Evolutionary conservation across 2,113 vertebrate genomes (phyloP).

Genomic region (Pseudorhombus dupliciocellatus): DNA sequence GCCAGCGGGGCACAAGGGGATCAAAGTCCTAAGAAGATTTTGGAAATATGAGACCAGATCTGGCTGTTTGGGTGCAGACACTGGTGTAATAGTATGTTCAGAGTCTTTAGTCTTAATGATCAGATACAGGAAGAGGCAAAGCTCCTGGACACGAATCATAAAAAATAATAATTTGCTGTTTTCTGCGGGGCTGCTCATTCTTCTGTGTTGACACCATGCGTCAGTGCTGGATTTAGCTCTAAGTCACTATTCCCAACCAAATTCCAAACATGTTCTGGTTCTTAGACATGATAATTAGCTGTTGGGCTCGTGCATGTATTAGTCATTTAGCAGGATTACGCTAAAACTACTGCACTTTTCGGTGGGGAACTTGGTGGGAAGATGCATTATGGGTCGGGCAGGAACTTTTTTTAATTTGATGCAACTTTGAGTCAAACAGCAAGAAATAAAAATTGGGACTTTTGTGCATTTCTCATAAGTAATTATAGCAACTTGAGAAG

Average conservation of each 20-base stretch:
- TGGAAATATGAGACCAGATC: constrained; percentile 27
- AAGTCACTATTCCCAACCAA: neutral
- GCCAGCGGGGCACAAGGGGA: constrained; percentile 34
- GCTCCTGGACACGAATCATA: neutral
- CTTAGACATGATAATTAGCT: neutral
- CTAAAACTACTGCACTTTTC: too few species aligned
- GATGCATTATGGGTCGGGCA: too few species aligned
- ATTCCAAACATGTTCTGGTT: neutral
- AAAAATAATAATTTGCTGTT: neutral
- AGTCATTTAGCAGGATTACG: too few species aligned
- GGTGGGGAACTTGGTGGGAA: too few species aligned
- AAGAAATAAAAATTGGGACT: too few species aligned
- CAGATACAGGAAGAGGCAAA: neutral
- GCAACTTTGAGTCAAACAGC: too few species aligned
- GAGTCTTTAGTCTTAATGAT: neutral
- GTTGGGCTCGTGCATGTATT: neutral
- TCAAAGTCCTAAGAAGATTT: constrained; percentile 44
- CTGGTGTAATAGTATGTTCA: constrained; percentile 10
- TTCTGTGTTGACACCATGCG: neutral
- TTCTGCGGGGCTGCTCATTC: constrained; percentile 3
- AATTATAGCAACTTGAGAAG: too few species aligned
- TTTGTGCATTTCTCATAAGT: too few species aligned
- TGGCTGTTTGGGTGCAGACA: constrained; percentile 21
- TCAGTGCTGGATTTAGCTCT: neutral
- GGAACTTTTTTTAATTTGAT: too few species aligned